Evolutionary conservation across 2,888 invertebrate genomes (phyloP), one percentile per base, ranked within the genome.

Genomic region (Dinocampus coccinellae): DNA sequence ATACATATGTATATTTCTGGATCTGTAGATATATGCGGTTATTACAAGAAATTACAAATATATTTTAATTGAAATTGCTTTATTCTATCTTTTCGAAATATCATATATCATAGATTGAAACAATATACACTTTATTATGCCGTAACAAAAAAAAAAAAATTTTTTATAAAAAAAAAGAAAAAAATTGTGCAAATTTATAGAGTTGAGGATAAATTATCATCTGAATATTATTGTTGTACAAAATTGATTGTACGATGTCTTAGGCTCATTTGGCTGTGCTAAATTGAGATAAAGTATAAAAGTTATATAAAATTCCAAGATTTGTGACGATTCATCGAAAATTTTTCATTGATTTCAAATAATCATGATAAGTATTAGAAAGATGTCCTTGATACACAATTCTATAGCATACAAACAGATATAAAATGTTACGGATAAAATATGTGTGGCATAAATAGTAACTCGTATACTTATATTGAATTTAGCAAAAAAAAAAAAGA

Each of bases 21-120:
- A 16, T 1, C 16, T 6, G 34, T 20, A 58, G 58, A 76, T 74
- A 76, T 76, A 77, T 75, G 78, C 78, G 79, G 79, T 79, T 81
- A 80, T 81, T 79, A 79, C 80, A 80, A 76, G 69, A 62, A 7
- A 47, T 47, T 26, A 80, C 78, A 79, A 76, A 80, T 81, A 80
- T 79, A 79, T 81, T 81, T 80, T 80, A 79, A 79, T 77, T 77
- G 70, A 74, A 75, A 73, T 74, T 76, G 75, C 75, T 75, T 74
- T 73, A 76, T 73, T 73, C 72, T 73, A 73, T 73, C 75, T 76
- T 47, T 47, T 77, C 76, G 73, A 78, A 78, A 75, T 76, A 76
- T 76, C 73, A 70, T 74, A 47, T 63, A 73, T 73, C 72, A 74
- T 75, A 76, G 73, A 69, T 67, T 72, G 75, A n/a, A n/a, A n/a